Evolutionary conservation across 2,888 invertebrate genomes (phyloP).

Genomic region (Ditula angustiorana): DNA sequence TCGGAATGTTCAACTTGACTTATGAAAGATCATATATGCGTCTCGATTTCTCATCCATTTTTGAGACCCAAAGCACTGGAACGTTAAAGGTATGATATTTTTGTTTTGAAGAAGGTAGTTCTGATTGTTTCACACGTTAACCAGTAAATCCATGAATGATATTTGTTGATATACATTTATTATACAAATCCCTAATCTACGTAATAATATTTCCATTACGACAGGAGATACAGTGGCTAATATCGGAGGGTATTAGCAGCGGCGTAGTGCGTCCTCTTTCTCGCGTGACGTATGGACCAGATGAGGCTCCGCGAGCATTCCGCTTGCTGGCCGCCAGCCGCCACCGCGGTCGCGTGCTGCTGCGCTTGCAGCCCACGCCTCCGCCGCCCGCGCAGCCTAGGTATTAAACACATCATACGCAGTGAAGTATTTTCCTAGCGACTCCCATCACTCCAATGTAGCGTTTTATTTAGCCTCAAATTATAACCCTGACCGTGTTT

Average conservation of each 20-base stretch:
- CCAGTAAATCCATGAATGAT: too few relatives aligned
- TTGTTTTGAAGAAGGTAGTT: too few relatives aligned
- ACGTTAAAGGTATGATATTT: conserved; percentile 50
- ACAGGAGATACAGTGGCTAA: conserved; percentile 5
- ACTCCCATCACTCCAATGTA: too few relatives aligned
- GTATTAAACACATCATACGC: too few relatives aligned
- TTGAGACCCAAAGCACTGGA: conserved; percentile 43
- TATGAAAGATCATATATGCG: conserved; percentile 36
- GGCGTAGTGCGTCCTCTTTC: conserved; percentile 67
- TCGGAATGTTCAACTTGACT: conserved; percentile 40
- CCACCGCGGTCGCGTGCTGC: conserved; percentile 62
- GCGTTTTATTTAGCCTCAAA: not conserved
- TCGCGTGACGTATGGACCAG: conserved; percentile 54
- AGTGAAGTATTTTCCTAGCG: too few relatives aligned
- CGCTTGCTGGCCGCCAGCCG: conserved; percentile 56
- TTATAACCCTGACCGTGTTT: too few relatives aligned
- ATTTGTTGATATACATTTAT: too few relatives aligned
- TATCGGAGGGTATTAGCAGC: conserved; percentile 56
- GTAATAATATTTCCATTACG: not conserved
- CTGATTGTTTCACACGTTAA: not conserved
- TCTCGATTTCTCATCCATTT: conserved; percentile 54
- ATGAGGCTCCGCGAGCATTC: conserved; percentile 59
- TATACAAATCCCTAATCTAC: too few relatives aligned
- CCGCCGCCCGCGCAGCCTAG: conserved; percentile 25
- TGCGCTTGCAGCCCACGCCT: conserved; percentile 47